Evolutionary conservation across 1,140 invertebrate genomes (phyloP).

Genomic region (Trichonephila clavata): DNA sequence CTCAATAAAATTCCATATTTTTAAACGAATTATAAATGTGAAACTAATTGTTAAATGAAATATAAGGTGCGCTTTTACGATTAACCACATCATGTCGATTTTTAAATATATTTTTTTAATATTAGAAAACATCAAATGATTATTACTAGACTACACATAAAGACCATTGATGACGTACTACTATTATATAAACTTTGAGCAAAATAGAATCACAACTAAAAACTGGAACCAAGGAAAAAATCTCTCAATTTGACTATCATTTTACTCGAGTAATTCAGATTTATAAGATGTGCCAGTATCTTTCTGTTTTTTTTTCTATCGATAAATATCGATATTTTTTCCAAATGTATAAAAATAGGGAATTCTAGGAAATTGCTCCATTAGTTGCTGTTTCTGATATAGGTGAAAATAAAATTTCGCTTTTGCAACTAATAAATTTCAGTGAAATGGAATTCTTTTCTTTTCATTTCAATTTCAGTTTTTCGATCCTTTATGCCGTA

Average conservation of each 20-base stretch:
- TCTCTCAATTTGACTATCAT: not conserved
- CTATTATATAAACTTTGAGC: slow-evolving; percentile 47
- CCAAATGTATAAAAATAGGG: slow-evolving; percentile 66
- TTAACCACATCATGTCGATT: slow-evolving; percentile 33
- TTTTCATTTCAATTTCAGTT: not conserved
- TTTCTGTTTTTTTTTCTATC: not conserved
- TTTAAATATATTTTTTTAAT: slow-evolving; percentile 54
- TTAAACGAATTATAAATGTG: slow-evolving; percentile 4
- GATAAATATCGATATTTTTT: slow-evolving; percentile 2
- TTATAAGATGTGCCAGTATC: slow-evolving; percentile 24
- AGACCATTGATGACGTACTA: slow-evolving; percentile 54
- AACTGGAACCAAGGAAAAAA: not conserved
- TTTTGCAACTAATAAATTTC: not conserved
- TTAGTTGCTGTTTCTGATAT: slow-evolving; percentile 10
- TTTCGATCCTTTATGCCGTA: not conserved
- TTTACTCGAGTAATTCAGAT: slow-evolving; percentile 24
- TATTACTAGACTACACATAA: slow-evolving; percentile 68
- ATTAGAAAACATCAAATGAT: slow-evolving; percentile 72
- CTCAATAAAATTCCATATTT: not conserved
- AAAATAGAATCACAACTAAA: slow-evolving; percentile 58
- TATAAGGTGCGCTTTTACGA: slow-evolving; percentile 48
- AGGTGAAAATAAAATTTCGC: not conserved
- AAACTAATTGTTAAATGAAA: slow-evolving; percentile 7
- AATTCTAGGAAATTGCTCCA: slow-evolving; percentile 29
- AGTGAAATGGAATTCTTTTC: not conserved